These are phyloP conservation scores for Rhinophrynus dorsalis DNA, from an alignment of 2,797 vertebrate species.

Conservation along the genomic window DNA sequence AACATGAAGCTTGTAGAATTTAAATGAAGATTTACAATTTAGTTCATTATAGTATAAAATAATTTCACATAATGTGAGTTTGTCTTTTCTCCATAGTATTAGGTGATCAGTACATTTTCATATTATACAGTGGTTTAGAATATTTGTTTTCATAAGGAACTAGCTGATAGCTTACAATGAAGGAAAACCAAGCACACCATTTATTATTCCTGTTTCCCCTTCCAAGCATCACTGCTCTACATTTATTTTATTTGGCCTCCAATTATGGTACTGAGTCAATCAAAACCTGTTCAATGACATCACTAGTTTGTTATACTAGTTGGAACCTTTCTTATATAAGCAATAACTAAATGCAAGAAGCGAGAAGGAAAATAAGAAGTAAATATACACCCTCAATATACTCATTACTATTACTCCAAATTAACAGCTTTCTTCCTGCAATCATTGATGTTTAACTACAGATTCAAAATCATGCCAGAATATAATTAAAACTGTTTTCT, in stretches of 20 bases:
- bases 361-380: background rate
- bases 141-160: background rate
- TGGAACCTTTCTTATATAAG: background rate
- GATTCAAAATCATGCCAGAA: too few relatives aligned
- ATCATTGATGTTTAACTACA: background rate
- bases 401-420: background rate
- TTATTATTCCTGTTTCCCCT: constrained; percentile 22
- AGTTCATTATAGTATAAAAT: too few relatives aligned
- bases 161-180: constrained; percentile 28
- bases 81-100: too few relatives aligned
- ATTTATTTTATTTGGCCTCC: constrained; percentile 37
- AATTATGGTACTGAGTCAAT: background rate
- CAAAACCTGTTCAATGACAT: constrained; percentile 1
- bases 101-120: too few relatives aligned
- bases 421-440: background rate
- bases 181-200: background rate
- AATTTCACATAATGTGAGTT: too few relatives aligned
- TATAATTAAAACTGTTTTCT: too few relatives aligned
- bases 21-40: too few relatives aligned
- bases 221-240: constrained; percentile 22
- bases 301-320: constrained; percentile 25
- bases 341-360: background rate
- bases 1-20: too few relatives aligned
- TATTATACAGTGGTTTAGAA: too few relatives aligned
- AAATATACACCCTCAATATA: background rate